Conservation (phyloP, 1,140 invertebrate species). For the Brachionus paranguensis region DNA sequence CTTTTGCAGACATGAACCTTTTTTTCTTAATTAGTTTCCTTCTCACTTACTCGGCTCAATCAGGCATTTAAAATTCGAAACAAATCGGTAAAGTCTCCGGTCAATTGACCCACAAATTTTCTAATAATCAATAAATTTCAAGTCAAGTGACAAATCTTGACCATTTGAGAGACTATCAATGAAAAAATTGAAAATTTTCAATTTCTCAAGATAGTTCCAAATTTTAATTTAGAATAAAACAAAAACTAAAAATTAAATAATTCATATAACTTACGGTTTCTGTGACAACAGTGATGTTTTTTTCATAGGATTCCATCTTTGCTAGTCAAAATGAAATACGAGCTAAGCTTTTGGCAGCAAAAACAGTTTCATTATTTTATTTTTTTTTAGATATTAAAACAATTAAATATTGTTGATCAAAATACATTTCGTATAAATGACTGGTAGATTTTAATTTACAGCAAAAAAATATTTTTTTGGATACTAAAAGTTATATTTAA, state of each 20-base stretch:
- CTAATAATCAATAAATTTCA: background rate
- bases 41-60: background rate
- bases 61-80: background rate
- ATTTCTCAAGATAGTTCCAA: slow-evolving; percentile 10
- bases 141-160: background rate
- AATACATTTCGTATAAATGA: background rate
- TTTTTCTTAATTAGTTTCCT: background rate
- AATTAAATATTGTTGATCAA: background rate
- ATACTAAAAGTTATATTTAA: background rate
- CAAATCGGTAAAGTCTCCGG: background rate
- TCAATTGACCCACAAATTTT: background rate
- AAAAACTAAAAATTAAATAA: slow-evolving; percentile 13
- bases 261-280: slow-evolving; percentile 16
- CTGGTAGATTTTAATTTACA: background rate
- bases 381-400: background rate
- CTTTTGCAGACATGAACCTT: background rate
- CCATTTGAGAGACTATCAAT: background rate
- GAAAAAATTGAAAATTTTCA: background rate
- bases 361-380: background rate
- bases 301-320: background rate
- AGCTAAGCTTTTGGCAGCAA: background rate
- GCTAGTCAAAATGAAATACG: background rate
- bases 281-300: slow-evolving; percentile 24
- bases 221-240: slow-evolving; percentile 3
- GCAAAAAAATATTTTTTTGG: background rate